Percentiles rank a stretch among this genome's conserved stretches.
phyloP scores from a whole-genome alignment of 1,140 invertebrate species.

The Drosophila sp. region DNA sequence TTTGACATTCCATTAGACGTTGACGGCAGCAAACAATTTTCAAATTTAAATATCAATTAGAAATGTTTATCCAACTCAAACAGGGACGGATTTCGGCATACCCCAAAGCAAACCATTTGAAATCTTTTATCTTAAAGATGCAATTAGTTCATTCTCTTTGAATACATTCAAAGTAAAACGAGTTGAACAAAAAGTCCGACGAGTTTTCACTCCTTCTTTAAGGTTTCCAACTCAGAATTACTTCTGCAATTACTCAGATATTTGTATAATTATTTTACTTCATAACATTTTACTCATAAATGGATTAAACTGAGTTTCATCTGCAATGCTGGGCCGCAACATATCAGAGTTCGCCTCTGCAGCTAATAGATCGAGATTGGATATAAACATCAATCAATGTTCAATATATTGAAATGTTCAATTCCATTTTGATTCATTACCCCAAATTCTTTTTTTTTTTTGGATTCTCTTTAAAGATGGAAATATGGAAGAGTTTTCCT shows the following conservation, averaged over 20 bases:
- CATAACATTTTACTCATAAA: too few species aligned
- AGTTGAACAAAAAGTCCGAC: too few species aligned
- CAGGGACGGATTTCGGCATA: not conserved
- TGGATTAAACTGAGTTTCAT: too few species aligned
- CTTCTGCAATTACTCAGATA: too few species aligned
- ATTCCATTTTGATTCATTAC: conserved; percentile 8
- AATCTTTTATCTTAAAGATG: too few species aligned
- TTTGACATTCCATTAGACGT: conserved; percentile 14
- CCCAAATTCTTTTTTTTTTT: not conserved
- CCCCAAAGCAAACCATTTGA: too few species aligned
- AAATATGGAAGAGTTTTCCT: conserved; percentile 6
- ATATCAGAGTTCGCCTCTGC: not conserved
- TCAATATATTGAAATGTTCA: conserved; percentile 5
- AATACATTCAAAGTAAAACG: too few species aligned
- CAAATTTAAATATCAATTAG: conserved; percentile 20
- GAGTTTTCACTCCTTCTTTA: too few species aligned
- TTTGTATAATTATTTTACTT: too few species aligned
- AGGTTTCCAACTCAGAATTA: too few species aligned
- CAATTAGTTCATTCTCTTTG: too few species aligned
- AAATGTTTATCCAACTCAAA: not conserved
- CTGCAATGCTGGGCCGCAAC: not conserved
- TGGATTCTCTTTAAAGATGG: not conserved
- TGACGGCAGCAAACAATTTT: conserved; percentile 9
- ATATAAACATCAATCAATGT: conserved; percentile 27
- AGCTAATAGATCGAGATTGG: not conserved